These are phyloP conservation scores for Cheirogaleus major DNA, from an alignment of 2,797 vertebrate species.

Conservation along the genomic window DNA sequence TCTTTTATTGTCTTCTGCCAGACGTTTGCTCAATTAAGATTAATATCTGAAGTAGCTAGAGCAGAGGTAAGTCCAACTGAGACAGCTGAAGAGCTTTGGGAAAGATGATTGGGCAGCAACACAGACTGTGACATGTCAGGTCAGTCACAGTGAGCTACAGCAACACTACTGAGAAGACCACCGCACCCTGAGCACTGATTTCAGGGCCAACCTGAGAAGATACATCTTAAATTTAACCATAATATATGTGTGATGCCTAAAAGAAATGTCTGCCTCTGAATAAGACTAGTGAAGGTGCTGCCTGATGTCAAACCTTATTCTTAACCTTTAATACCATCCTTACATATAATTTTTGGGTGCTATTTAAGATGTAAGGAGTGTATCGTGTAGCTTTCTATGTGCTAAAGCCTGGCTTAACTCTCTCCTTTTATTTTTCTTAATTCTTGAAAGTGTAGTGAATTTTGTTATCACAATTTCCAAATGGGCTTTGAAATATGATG, in stretches of 20 bases:
- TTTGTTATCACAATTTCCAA: neutral
- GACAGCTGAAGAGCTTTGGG: neutral
- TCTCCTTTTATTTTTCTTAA: neutral
- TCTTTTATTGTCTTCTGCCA: neutral
- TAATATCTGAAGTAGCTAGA: neutral
- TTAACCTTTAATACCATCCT: neutral
- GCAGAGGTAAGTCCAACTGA: neutral
- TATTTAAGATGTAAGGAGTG: neutral
- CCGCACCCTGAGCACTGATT: neutral
- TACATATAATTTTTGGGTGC: neutral
- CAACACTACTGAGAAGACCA: neutral
- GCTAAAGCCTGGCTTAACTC: neutral
- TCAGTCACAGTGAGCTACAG: neutral
- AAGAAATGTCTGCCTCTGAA: neutral
- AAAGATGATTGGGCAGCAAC: neutral
- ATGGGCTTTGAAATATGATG: neutral
- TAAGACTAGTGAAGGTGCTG: neutral
- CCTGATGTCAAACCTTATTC: neutral
- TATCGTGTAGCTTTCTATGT: neutral
- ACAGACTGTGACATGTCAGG: neutral
- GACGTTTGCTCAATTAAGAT: neutral
- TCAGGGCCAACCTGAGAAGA: neutral
- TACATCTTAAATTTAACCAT: neutral
- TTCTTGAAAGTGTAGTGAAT: neutral
- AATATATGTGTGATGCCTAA: neutral